These are phyloP conservation scores for Euphydryas editha DNA, from an alignment of 2,888 invertebrate species.

Conservation along the genomic window DNA sequence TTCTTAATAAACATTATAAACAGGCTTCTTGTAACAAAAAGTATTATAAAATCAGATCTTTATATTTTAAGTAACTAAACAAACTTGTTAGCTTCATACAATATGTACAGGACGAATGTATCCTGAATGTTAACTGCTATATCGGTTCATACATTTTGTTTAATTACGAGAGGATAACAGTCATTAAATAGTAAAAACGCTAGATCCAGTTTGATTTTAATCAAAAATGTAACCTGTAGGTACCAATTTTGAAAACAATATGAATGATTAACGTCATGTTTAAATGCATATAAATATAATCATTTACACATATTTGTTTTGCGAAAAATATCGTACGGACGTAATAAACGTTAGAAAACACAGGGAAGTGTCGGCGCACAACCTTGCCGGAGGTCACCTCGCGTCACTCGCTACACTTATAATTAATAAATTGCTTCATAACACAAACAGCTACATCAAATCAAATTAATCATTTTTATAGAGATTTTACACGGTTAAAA, in stretches of 20 bases:
- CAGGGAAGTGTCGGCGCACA: slow-evolving; percentile 76
- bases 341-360: slow-evolving; percentile 73
- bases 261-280: background rate
- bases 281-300: background rate
- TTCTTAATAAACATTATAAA: too few relatives aligned
- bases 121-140: too few relatives aligned
- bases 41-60: too few relatives aligned
- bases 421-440: slow-evolving; percentile 71
- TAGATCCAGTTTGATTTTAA: too few relatives aligned
- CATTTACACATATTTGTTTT: slow-evolving; percentile 41
- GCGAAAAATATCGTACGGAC: slow-evolving; percentile 55
- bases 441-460: slow-evolving; percentile 53
- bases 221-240: background rate
- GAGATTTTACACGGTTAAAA: slow-evolving; percentile 21
- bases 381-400: slow-evolving; percentile 79
- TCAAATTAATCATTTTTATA: slow-evolving; percentile 45
- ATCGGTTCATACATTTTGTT: too few relatives aligned
- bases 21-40: too few relatives aligned
- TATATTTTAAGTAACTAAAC: too few relatives aligned
- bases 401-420: slow-evolving; percentile 76
- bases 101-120: too few relatives aligned
- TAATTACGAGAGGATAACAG: too few relatives aligned
- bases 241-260: background rate
- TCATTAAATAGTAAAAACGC: too few relatives aligned
- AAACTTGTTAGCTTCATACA: too few relatives aligned